Percentiles rank a stretch among this genome's conserved stretches.
These are phyloP conservation scores for Potamarius usumacintae DNA, from an alignment of 2,113 vertebrate species.

Conservation along the genomic window DNA sequence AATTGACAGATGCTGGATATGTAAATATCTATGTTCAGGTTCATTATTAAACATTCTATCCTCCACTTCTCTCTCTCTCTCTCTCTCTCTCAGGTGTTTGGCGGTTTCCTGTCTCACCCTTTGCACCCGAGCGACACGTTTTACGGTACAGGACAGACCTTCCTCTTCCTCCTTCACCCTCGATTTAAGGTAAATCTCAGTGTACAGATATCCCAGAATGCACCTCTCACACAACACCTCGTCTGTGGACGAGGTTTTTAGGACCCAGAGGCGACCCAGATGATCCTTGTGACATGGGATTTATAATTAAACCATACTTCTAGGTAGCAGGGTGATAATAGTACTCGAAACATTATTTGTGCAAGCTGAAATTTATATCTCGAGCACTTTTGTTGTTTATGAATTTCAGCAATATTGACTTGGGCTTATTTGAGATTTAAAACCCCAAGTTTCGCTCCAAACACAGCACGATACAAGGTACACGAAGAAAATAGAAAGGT, in stretches of 20 bases:
- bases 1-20: too few species aligned
- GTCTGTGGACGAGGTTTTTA: background rate
- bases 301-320: too few species aligned
- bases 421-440: too few species aligned
- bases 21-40: background rate
- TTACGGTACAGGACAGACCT: constrained; percentile 78
- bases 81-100: constrained; percentile 67
- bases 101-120: constrained; percentile 75
- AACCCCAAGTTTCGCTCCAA: too few species aligned
- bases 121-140: constrained; percentile 73
- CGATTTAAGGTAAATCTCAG: constrained; percentile 71
- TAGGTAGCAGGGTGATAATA: background rate
- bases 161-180: constrained; percentile 77
- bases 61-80: background rate
- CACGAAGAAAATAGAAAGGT: too few species aligned
- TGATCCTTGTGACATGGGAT: too few species aligned
- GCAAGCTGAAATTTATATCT: too few species aligned
- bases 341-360: background rate
- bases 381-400: too few species aligned
- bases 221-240: background rate
- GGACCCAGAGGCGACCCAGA: background rate
- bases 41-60: background rate
- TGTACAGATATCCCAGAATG: background rate
- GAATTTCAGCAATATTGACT: too few species aligned
- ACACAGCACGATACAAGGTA: too few species aligned